A percentile compares a stretch with the other conserved stretches of the same genome.
Evolutionary conservation across 2,888 invertebrate genomes (phyloP).

Genomic region (Apamea crenata): DNA sequence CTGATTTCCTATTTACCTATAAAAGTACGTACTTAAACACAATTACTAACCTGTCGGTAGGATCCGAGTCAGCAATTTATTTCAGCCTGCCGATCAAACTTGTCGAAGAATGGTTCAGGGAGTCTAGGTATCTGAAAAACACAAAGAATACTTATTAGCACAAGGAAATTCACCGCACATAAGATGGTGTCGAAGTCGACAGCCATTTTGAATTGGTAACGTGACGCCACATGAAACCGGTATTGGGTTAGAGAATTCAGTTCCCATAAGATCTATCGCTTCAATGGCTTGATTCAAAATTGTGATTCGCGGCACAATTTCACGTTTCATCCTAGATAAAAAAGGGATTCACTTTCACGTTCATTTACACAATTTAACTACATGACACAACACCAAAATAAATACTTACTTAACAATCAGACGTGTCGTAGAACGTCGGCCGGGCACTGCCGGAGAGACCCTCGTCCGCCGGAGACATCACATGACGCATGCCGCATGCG

Average conservation of each 20-base stretch:
- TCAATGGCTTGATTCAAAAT: not conserved
- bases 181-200: not conserved
- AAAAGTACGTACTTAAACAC: too few relatives aligned
- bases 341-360: not conserved
- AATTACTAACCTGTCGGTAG: constrained; percentile 14
- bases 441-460: constrained; percentile 1
- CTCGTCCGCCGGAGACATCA: not conserved
- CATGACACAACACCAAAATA: not conserved
- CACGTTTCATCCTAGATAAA: not conserved
- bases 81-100: fast-evolving
- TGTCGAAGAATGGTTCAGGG: not conserved
- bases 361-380: not conserved
- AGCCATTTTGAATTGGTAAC: not conserved
- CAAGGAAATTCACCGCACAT: not conserved
- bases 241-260: not conserved
- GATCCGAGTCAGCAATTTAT: too few relatives aligned
- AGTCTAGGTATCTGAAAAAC: not conserved
- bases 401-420: constrained; percentile 6
- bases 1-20: not conserved
- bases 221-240: not conserved
- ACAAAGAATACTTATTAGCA: not conserved
- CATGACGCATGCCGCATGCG: constrained; percentile 41
- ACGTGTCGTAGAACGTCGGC: not conserved
- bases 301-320: not conserved
- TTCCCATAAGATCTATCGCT: not conserved